Evolutionary conservation across 1,140 invertebrate genomes (phyloP), one percentile per base, ranked within the genome.

Genomic region (Nomia melanderi): DNA sequence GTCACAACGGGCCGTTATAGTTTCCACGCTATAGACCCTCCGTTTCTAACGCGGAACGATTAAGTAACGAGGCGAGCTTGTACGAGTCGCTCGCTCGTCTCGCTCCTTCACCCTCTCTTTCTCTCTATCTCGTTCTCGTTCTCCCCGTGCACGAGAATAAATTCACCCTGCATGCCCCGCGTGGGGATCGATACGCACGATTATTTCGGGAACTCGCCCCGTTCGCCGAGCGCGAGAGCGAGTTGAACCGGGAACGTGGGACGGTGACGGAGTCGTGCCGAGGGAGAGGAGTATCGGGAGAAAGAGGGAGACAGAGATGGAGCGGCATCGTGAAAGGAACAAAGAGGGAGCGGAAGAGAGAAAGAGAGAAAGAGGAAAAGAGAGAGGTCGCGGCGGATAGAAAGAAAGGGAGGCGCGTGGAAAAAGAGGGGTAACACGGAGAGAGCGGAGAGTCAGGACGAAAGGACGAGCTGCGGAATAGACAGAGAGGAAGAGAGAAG

Each of bases 141-240:
- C 76, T 77, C 82, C 82, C 71, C 53, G 76, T 79, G 82, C 84
- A 85, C 84, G 84, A 82, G 83, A 86, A 82, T 85, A 85, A 85
- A 86, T 84, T 86, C 80, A 84, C 81, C 82, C 82, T 80, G 82
- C 72, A 80, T 69, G 84, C 70, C 76, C 74, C 81, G 83, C 77
- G 73, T 67, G 77, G 80, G 78, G 85, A 86, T 86, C 85, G 84
- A 86, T 86, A 86, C 85, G 85, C 83, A 86, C 85, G 85, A 86
- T 86, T 86, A 86, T 86, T 86, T 86, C 81, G 85, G 85, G 85
- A 86, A 85, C 85, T 86, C 84, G 75, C 83, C 84, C 81, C 76
- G 75, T 82, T 76, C 80, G 75, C 67, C 71, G 69, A 60, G 73
- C 66, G 74, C 36, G 62, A 74, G 76, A 53, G 64, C 77, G 78